phyloP scores from a whole-genome alignment of 2,888 invertebrate species.

The Diarsia mendica region DNA sequence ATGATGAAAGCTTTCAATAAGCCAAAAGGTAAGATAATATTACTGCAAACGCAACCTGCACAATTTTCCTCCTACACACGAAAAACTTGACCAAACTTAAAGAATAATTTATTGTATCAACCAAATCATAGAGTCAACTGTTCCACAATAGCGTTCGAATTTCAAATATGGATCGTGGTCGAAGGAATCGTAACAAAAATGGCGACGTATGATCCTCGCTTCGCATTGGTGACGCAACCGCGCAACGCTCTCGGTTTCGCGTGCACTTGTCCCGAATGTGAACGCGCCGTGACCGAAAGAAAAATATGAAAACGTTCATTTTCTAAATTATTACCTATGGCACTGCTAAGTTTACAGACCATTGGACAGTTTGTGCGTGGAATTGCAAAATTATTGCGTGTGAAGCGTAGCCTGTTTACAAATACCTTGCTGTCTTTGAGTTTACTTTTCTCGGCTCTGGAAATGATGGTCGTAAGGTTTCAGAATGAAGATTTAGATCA shows the following conservation, averaged over 20 bases:
- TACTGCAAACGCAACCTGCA: not conserved
- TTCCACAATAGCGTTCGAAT: conserved; percentile 53
- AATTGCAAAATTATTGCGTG: conserved; percentile 40
- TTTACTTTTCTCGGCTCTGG: conserved; percentile 1
- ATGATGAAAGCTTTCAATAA: conserved; percentile 96
- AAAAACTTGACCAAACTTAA: conserved; percentile 3
- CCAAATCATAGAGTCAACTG: conserved; percentile 6
- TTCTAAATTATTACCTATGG: conserved; percentile 78
- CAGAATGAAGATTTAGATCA: not conserved
- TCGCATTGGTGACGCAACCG: conserved; percentile 76
- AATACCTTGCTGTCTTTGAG: not conserved
- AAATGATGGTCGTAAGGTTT: not conserved
- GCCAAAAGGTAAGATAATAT: conserved; percentile 93
- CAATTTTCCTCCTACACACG: not conserved
- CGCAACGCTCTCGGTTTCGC: conserved; percentile 87
- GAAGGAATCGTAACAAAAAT: conserved; percentile 74
- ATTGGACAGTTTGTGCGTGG: conserved; percentile 29
- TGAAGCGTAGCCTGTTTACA: conserved; percentile 9
- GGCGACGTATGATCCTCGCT: conserved; percentile 79
- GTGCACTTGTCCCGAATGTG: conserved; percentile 89
- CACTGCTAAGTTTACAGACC: conserved; percentile 65
- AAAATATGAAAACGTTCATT: conserved; percentile 86
- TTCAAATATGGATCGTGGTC: conserved; percentile 67
- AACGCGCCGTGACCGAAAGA: conserved; percentile 85
- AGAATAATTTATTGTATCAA: conserved; percentile 23